phyloP scores from a whole-genome alignment of 2,888 invertebrate species.

The Plebejus melissa region DNA sequence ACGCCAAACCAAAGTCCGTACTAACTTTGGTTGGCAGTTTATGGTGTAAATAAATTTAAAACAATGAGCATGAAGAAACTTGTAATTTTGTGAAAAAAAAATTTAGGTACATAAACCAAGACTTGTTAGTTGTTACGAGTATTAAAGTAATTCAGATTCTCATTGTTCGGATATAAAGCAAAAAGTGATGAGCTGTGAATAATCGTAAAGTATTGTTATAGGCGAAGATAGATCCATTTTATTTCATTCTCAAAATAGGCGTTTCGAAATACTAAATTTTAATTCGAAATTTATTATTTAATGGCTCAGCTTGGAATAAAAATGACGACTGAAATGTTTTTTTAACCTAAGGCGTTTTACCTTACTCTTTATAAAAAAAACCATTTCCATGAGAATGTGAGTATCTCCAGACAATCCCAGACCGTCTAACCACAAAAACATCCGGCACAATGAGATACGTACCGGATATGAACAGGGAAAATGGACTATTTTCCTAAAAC shows the following conservation, averaged over 20 bases:
- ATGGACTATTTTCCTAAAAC: slow-evolving; percentile 1
- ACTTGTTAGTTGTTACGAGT: background rate
- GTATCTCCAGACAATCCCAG: background rate
- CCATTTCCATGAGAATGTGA: background rate
- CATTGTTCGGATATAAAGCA: slow-evolving; percentile 2
- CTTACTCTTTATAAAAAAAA: no score
- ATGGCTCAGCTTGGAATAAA: background rate
- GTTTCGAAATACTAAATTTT: slow-evolving; percentile 4
- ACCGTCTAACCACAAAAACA: background rate
- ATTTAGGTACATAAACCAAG: background rate
- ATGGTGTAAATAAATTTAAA: background rate
- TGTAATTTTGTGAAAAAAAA: background rate
- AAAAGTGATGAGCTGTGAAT: slow-evolving; percentile 23
- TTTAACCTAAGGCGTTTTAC: no score
- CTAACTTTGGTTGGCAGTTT: no score
- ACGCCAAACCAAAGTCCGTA: no score
- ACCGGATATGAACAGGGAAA: slow-evolving; percentile 21
- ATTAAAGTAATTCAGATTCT: background rate
- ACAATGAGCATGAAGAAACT: background rate
- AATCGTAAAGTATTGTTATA: slow-evolving; percentile 19
- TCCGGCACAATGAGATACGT: background rate
- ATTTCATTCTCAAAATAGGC: slow-evolving; percentile 23
- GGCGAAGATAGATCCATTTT: slow-evolving; percentile 13
- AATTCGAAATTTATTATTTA: slow-evolving; percentile 3
- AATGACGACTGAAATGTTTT: background rate